phyloP scores from a whole-genome alignment of 2,888 invertebrate species.

The Cephalotes varians region DNA sequence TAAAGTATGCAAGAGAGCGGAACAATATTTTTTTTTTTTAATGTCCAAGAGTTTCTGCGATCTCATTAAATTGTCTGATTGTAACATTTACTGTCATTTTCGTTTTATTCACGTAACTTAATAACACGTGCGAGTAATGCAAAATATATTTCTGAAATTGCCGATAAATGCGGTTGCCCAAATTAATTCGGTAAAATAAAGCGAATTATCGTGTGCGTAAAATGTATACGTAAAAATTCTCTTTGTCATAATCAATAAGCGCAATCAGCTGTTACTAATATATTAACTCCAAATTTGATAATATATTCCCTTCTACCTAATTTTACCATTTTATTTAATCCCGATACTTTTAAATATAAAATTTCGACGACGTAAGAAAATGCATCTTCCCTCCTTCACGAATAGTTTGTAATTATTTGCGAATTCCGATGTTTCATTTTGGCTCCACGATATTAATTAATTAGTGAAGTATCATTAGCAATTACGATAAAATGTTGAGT shows the following conservation, averaged over 20 bases:
- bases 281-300: not conserved
- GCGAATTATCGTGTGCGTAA: slow-evolving; percentile 1
- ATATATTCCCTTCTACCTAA: not conserved
- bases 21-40: slow-evolving; percentile 33
- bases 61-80: slow-evolving; percentile 32
- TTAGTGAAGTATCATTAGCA: not conserved
- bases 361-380: not conserved
- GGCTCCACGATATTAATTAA: not conserved
- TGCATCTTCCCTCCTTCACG: not conserved
- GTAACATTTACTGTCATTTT: not conserved
- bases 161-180: not conserved
- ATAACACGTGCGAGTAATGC: not conserved
- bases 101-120: not conserved
- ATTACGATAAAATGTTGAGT: not conserved
- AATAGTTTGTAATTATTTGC: not conserved
- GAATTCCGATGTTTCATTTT: not conserved
- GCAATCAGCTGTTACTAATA: not conserved
- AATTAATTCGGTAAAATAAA: not conserved
- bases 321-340: not conserved
- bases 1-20: slow-evolving; percentile 9
- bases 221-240: not conserved
- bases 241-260: not conserved
- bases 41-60: not conserved
- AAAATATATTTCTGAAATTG: not conserved
- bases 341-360: not conserved